Conservation (phyloP, 2,797 vertebrate species). For the Acanthis flammea region DNA sequence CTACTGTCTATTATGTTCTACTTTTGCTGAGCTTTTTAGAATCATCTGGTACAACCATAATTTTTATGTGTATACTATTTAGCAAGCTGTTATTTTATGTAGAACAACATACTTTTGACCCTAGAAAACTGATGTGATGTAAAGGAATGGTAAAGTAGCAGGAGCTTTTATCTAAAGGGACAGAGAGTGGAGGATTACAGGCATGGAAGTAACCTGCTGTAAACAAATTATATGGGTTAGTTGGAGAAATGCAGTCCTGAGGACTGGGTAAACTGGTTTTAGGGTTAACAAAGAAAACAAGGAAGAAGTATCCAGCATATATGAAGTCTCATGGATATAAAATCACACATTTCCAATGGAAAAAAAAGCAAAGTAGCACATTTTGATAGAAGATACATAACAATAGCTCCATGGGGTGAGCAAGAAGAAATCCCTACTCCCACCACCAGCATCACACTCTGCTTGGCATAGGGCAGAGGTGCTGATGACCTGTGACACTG, state of each 20-base stretch:
- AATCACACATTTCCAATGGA: not conserved
- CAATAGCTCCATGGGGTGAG: not conserved
- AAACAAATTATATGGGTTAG: not conserved
- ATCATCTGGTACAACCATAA: not conserved
- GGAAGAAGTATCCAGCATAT: not conserved
- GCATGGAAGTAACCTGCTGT: not conserved
- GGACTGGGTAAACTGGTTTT: not conserved
- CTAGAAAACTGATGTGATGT: accelerated
- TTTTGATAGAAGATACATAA: not conserved
- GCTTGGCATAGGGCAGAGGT: not conserved
- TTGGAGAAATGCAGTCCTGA: not conserved
- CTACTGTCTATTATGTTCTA: not conserved
- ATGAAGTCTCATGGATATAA: not conserved
- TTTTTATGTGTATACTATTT: not conserved
- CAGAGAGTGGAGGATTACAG: not conserved
- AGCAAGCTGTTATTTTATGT: not conserved
- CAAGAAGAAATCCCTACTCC: not conserved
- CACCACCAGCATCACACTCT: not conserved
- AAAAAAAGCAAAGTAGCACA: not conserved
- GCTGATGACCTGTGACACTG: not conserved
- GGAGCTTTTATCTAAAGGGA: not conserved
- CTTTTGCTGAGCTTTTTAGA: not conserved
- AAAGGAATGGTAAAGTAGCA: not conserved
- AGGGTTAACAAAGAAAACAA: not conserved
- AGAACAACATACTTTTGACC: not conserved